A percentile compares a stretch with the other conserved stretches of the same genome.
Evolutionary conservation across 2,888 invertebrate genomes (phyloP).

Genomic region (Hedychridium roseum): DNA sequence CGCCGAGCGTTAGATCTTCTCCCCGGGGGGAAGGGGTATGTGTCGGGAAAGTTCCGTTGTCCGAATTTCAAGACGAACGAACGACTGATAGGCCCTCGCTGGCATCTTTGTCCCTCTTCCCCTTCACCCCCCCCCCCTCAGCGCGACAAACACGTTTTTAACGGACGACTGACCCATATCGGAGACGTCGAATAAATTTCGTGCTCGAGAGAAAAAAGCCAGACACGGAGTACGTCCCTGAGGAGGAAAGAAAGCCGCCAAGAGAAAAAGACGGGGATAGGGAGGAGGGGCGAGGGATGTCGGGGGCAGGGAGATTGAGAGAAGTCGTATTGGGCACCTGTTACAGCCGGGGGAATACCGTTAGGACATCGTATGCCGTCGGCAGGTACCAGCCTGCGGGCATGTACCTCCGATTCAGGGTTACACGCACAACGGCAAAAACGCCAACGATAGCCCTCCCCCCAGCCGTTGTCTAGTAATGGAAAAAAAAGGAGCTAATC

Average conservation of each 20-base stretch:
- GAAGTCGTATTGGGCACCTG: constrained; percentile 57
- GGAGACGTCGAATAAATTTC: constrained; percentile 37
- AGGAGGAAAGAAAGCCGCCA: constrained; percentile 5
- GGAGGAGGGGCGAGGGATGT: constrained; percentile 10
- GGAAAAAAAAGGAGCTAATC: neutral
- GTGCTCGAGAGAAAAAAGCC: constrained; percentile 1
- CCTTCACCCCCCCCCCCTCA: constrained; percentile 6
- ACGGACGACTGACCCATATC: constrained; percentile 54
- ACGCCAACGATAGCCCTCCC: neutral
- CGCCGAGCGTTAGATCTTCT: too few relatives aligned
- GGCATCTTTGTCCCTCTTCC: constrained; percentile 3
- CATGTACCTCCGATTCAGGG: constrained; percentile 16
- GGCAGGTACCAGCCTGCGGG: constrained; percentile 48
- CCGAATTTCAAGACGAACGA: too few relatives aligned
- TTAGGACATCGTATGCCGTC: constrained; percentile 54
- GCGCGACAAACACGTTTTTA: constrained; percentile 35
- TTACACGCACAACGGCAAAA: constrained; percentile 6
- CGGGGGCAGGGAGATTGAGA: constrained; percentile 19
- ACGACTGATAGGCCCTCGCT: too few relatives aligned
- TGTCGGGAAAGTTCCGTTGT: too few relatives aligned
- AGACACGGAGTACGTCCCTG: constrained; percentile 5
- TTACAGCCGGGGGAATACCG: constrained; percentile 56
- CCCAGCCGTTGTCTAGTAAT: neutral
- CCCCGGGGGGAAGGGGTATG: too few relatives aligned
- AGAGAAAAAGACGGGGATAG: neutral